These are phyloP conservation scores for Epinephelus cyanopodus DNA, from an alignment of 2,113 vertebrate genomes.

Conservation along the genomic window DNA sequence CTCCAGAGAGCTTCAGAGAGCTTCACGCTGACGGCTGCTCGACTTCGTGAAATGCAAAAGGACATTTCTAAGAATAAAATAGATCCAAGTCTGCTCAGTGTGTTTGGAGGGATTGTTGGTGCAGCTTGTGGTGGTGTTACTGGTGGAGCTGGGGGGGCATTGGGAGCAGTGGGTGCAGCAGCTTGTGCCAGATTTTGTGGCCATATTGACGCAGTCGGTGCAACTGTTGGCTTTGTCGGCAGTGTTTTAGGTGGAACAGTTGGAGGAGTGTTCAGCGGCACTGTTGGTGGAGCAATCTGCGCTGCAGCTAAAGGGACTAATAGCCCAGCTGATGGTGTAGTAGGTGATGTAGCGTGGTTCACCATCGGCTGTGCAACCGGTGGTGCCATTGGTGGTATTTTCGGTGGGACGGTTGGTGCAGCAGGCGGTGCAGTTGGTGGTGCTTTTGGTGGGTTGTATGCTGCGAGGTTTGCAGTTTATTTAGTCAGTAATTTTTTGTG, in stretches of 20 bases:
- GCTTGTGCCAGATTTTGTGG: not conserved
- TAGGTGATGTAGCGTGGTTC: not conserved
- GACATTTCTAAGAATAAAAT: fast-evolving
- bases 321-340: fast-evolving
- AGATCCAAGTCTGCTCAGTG: fast-evolving
- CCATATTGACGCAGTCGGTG: not conserved
- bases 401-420: not conserved
- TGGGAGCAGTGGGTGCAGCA: not conserved
- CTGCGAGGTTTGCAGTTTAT: fast-evolving
- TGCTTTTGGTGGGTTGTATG: not conserved
- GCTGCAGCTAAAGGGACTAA: fast-evolving
- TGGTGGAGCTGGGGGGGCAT: not conserved
- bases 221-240: slow-evolving; percentile 1
- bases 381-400: not conserved
- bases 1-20: not conserved
- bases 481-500: fast-evolving
- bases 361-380: slow-evolving; percentile 1
- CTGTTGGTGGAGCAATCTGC: not conserved
- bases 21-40: not conserved
- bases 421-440: not conserved
- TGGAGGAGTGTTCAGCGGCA: not conserved
- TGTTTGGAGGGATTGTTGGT: slow-evolving; percentile 9
- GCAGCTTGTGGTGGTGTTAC: not conserved
- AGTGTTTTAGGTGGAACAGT: not conserved
- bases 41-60: not conserved